Evolutionary conservation across 2,888 invertebrate species (phyloP).

Genomic region (Diadegma fenestrale): DNA sequence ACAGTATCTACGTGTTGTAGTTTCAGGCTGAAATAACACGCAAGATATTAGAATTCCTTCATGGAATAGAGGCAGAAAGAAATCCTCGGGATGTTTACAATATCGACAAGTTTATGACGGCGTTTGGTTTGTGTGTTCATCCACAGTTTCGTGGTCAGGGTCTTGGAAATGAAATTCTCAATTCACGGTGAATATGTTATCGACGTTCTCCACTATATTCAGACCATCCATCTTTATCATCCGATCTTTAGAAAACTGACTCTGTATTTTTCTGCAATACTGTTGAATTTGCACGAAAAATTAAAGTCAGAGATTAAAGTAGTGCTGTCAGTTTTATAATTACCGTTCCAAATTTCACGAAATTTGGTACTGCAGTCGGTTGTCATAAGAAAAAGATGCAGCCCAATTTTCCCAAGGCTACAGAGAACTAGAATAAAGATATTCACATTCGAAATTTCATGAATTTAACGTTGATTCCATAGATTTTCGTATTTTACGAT

Average conservation of each 20-base stretch:
- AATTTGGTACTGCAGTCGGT: too few relatives aligned
- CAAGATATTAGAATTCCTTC: constrained; percentile 64
- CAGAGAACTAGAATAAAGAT: too few relatives aligned
- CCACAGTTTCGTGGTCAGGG: constrained; percentile 81
- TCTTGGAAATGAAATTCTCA: constrained; percentile 75
- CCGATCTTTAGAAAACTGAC: not conserved
- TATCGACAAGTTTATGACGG: constrained; percentile 78
- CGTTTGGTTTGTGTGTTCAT: constrained; percentile 81
- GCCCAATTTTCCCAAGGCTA: too few relatives aligned
- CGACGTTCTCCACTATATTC: not conserved
- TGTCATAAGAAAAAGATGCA: too few relatives aligned
- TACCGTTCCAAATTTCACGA: too few relatives aligned
- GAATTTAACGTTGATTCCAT: too few relatives aligned
- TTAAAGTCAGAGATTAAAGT: not conserved
- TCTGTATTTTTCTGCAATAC: not conserved
- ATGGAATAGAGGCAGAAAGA: constrained; percentile 40
- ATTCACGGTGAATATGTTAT: constrained; percentile 74
- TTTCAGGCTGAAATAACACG: constrained; percentile 14
- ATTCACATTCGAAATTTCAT: too few relatives aligned
- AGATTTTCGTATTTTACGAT: too few relatives aligned
- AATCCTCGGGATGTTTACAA: constrained; percentile 72
- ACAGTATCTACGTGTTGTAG: constrained; percentile 28
- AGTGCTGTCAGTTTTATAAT: too few relatives aligned
- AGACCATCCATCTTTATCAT: not conserved
- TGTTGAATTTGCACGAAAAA: not conserved